Evolutionary conservation across 2,888 invertebrate genomes (phyloP), one percentile per base, ranked within the genome.

Genomic region (Ochropleura leucogaster): DNA sequence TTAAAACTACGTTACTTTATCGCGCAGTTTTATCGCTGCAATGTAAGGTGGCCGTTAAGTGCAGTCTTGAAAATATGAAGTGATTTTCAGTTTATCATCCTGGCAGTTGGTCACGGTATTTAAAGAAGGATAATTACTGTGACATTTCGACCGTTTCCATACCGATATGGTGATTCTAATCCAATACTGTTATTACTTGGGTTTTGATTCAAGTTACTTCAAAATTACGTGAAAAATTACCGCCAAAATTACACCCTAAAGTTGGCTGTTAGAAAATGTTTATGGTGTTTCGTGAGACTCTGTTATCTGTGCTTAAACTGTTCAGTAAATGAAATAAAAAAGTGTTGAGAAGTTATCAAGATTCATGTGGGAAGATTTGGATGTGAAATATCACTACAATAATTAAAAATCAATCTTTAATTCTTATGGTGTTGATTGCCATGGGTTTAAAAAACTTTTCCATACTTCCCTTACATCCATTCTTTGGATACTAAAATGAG

Each of bases 21-120:
- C 66, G 66, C 30, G 7, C 55, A 49, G 51, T 71, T 60, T 79
- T 78, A 78, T 79, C 16, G 73, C 67, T 67, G 16, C 18, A 71
- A 20, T 65, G 7, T 53, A 30, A 59, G 72, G 12, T 53, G 60
- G 63, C 53, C n/a, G 63, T 75, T 68, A 63, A 30, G 57, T 77
- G 42, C 10, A 14, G 49, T 14, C 55, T 46, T 46, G 18, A 47
- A 53, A 46, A 62, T 49, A 1, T 72, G 20, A 72, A 73, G 72
- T 53, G 42, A 20, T 42, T 67, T 51, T 18, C 10, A 57, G 42
- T 73, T 8, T 12, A 20, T 55, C 40, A 40, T 30, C 47, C 14
- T 53, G 46, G 18, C 42, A 14, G 42, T 53, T 72, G 20, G 51
- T 47, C 14, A 30, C 40, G 30, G 18, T 44, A 9, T 14, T 49